Conservation (phyloP, 2,797 vertebrate species). For the Heliangelus exortis region DNA sequence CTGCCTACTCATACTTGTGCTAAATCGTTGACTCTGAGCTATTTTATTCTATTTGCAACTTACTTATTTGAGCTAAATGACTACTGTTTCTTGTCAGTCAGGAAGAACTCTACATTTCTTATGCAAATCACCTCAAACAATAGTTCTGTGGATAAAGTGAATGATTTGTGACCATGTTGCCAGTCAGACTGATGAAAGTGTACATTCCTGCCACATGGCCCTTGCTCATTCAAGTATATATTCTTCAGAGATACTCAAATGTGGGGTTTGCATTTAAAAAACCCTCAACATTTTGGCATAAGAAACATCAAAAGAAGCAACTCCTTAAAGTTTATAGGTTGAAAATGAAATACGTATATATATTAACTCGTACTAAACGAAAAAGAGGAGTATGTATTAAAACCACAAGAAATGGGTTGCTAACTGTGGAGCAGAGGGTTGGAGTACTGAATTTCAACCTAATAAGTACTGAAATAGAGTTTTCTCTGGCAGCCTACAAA, state of each 20-base stretch:
- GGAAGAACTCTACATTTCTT: background rate
- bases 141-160: background rate
- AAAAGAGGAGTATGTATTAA: background rate
- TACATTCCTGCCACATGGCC: background rate
- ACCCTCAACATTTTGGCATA: background rate
- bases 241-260: background rate
- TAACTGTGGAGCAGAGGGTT: background rate
- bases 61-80: too few relatives aligned
- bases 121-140: background rate
- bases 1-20: background rate
- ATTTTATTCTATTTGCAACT: too few relatives aligned
- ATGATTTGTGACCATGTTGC: background rate
- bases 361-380: background rate
- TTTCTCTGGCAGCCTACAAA: background rate
- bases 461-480: background rate
- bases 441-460: background rate
- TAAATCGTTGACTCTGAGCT: too few relatives aligned
- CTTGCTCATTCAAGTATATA: background rate
- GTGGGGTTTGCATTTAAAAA: background rate
- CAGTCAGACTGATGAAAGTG: background rate
- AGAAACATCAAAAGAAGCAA: background rate
- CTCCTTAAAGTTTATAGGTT: background rate
- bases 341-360: background rate
- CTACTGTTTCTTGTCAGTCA: background rate
- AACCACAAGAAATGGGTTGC: background rate